Percentiles rank a stretch among this genome's conserved stretches.
phyloP scores from a whole-genome alignment of 2,888 invertebrate species.

The Acronicta alni region DNA sequence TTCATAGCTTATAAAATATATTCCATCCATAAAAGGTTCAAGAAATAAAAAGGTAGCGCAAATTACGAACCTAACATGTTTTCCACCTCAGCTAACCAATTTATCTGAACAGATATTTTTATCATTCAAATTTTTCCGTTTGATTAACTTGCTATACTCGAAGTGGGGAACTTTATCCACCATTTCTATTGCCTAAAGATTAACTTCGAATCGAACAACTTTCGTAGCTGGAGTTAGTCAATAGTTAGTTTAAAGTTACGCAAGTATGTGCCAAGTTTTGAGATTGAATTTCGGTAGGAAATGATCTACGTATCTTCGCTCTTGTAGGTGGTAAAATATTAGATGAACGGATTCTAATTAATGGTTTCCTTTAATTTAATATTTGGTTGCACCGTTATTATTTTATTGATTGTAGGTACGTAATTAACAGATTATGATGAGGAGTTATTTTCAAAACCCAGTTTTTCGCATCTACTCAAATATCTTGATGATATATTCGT shows the following conservation, averaged over 20 bases:
- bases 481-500: too few relatives aligned
- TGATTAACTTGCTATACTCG: constrained; percentile 26
- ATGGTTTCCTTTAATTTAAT: neutral
- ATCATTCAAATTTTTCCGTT: constrained; percentile 29
- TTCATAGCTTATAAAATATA: too few relatives aligned
- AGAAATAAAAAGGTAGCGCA: too few relatives aligned
- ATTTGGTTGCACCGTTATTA: neutral
- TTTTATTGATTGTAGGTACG: too few relatives aligned
- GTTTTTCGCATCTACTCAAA: too few relatives aligned
- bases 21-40: too few relatives aligned
- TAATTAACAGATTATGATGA: too few relatives aligned
- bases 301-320: constrained; percentile 30
- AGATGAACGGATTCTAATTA: neutral
- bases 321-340: constrained; percentile 1
- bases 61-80: too few relatives aligned
- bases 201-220: constrained; percentile 46
- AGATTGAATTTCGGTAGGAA: constrained; percentile 51
- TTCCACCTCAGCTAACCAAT: neutral
- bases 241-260: constrained; percentile 56
- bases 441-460: too few relatives aligned
- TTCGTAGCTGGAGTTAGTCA: constrained; percentile 42
- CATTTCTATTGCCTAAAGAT: constrained; percentile 55
- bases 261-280: constrained; percentile 51
- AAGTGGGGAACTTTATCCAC: constrained; percentile 37
- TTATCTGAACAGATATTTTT: neutral